Percentiles rank a stretch among this genome's conserved stretches.
Conservation (phyloP, 2,797 vertebrate genomes). For the Oryzias dopingdopingensis region DNA sequence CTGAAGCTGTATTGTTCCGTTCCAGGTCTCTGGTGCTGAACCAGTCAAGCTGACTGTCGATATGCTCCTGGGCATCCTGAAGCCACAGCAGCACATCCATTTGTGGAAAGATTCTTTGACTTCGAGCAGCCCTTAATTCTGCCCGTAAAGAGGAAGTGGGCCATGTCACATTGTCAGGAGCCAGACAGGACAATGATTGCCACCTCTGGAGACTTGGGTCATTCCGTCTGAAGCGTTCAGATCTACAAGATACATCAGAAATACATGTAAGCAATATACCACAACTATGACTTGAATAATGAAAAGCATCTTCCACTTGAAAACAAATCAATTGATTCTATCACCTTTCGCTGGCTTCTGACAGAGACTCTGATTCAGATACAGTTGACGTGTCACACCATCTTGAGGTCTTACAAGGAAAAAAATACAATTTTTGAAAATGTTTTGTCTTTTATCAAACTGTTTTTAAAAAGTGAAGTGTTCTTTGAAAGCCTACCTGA, state of each 20-base stretch:
- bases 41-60: slow-evolving; percentile 60
- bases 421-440: slow-evolving; percentile 2
- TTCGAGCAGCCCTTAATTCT: slow-evolving; percentile 43
- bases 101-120: slow-evolving; percentile 52
- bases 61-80: slow-evolving; percentile 39
- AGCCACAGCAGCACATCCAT: slow-evolving; percentile 52
- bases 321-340: not conserved
- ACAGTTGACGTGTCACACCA: slow-evolving; percentile 59
- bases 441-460: not conserved
- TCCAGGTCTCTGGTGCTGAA: slow-evolving; percentile 56
- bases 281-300: not conserved
- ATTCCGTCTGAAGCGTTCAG: slow-evolving; percentile 42
- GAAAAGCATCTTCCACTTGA: not conserved
- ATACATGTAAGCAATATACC: slow-evolving; percentile 7
- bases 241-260: slow-evolving; percentile 44
- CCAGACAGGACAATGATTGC: slow-evolving; percentile 69
- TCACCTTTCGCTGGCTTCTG: slow-evolving; percentile 65
- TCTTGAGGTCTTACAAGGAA: slow-evolving; percentile 61
- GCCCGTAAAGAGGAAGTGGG: slow-evolving; percentile 35
- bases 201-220: slow-evolving; percentile 59
- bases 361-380: slow-evolving; percentile 56
- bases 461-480: not conserved
- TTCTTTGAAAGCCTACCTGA: slow-evolving; percentile 56
- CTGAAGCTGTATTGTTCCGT: slow-evolving; percentile 42
- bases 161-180: slow-evolving; percentile 19